A percentile compares a stretch with the other conserved stretches of the same genome.
Evolutionary conservation across 1,140 invertebrate species (phyloP).

Genomic region (Drosophila auraria): DNA sequence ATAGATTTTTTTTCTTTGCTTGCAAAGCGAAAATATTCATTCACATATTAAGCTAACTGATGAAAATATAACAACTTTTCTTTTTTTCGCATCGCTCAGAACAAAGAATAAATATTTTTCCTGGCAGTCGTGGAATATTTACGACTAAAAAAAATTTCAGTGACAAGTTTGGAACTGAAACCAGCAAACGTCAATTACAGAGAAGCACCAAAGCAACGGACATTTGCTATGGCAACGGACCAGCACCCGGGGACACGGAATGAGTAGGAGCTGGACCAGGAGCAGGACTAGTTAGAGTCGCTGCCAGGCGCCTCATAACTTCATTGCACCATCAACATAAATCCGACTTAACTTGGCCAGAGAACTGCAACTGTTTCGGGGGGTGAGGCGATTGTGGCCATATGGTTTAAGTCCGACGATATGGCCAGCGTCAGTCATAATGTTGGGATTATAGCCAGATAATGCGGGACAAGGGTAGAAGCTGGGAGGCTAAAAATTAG

Average conservation of each 20-base stretch:
- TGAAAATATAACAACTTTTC: slow-evolving; percentile 39
- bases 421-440: slow-evolving; percentile 46
- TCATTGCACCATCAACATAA: slow-evolving; percentile 68
- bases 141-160: background rate
- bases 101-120: slow-evolving; percentile 37
- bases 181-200: slow-evolving; percentile 62
- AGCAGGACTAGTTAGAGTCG: slow-evolving; percentile 12
- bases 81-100: background rate
- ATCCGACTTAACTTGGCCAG: slow-evolving; percentile 69
- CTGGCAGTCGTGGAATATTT: slow-evolving; percentile 4
- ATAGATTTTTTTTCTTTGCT: background rate
- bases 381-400: slow-evolving; percentile 5
- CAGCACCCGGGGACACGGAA: slow-evolving; percentile 8
- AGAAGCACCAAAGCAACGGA: slow-evolving; percentile 24
- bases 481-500: slow-evolving; percentile 19
- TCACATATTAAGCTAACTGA: slow-evolving; percentile 31
- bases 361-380: slow-evolving; percentile 6
- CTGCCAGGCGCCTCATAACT: slow-evolving; percentile 19
- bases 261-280: background rate
- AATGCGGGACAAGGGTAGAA: background rate
- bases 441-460: slow-evolving; percentile 28
- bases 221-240: slow-evolving; percentile 44
- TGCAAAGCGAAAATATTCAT: background rate
- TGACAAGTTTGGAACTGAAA: slow-evolving; percentile 58
- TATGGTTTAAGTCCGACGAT: slow-evolving; percentile 34